Conservation (phyloP, 2,113 vertebrate genomes). For the Catharus fuscescens region DNA sequence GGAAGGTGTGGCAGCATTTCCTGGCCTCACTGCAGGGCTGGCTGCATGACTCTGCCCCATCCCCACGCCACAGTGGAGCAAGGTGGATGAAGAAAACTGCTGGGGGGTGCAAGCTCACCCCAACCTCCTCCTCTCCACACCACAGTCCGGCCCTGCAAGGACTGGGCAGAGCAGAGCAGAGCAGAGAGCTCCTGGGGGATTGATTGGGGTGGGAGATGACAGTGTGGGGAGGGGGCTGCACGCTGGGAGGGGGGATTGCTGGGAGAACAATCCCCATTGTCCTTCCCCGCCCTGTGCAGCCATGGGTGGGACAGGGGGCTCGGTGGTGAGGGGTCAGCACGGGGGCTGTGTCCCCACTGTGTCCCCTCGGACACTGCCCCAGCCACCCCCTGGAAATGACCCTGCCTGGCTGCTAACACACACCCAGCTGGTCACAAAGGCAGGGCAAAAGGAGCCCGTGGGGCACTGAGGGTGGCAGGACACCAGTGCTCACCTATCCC, state of each 20-base stretch:
- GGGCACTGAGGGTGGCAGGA: rapidly evolving
- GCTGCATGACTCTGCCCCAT: rapidly evolving
- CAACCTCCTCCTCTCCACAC: background rate
- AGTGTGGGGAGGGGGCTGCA: background rate
- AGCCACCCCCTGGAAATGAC: background rate
- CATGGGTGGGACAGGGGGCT: conserved; percentile 78
- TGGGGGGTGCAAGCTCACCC: background rate
- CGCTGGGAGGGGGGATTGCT: conserved; percentile 69
- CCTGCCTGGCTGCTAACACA: background rate
- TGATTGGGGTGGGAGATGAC: background rate
- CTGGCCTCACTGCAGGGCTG: background rate
- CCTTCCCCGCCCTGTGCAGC: conserved; percentile 85
- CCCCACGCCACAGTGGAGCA: rapidly evolving
- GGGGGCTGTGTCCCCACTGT: conserved; percentile 52
- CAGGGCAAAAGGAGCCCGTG: background rate
- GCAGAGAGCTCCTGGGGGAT: background rate
- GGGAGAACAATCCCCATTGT: conserved; percentile 89
- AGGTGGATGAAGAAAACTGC: background rate
- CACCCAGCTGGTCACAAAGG: background rate
- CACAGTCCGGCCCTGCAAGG: background rate
- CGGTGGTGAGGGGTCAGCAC: conserved; percentile 71
- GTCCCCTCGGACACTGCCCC: background rate
- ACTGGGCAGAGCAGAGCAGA: background rate
- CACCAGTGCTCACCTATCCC: background rate
- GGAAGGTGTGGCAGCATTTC: background rate